Conservation (phyloP, 2,888 invertebrate species). For the Drosophila algonquin region DNA sequence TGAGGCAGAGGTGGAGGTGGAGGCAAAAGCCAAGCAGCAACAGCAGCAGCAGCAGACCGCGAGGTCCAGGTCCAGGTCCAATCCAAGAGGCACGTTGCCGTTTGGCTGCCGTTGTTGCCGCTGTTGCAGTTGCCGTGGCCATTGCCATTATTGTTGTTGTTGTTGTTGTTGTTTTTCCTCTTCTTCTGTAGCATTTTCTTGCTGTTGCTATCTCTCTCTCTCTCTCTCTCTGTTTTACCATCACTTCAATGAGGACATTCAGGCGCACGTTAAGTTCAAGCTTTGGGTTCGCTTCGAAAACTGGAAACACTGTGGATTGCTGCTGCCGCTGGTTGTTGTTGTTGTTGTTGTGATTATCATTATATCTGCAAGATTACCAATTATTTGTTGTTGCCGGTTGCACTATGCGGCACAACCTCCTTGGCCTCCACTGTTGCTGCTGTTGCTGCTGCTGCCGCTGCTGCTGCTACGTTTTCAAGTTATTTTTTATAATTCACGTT, state of each 20-base stretch:
- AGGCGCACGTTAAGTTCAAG: slow-evolving; percentile 67
- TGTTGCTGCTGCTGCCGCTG: slow-evolving; percentile 15
- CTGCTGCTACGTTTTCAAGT: slow-evolving; percentile 47
- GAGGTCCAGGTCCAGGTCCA: slow-evolving; percentile 22
- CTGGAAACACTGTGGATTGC: slow-evolving; percentile 18
- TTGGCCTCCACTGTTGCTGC: slow-evolving; percentile 30
- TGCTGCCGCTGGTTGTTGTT: slow-evolving; percentile 29
- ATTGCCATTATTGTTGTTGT: slow-evolving; percentile 1
- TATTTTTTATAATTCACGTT: slow-evolving; percentile 78
- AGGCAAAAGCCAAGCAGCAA: slow-evolving; percentile 12
- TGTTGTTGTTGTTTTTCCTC: slow-evolving; percentile 6
- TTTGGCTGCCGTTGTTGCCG: slow-evolving; percentile 26
- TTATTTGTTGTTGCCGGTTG: slow-evolving; percentile 62
- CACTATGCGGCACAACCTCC: slow-evolving; percentile 42
- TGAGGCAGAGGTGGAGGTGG: slow-evolving; percentile 15
- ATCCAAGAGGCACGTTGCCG: slow-evolving; percentile 34
- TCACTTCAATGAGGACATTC: slow-evolving; percentile 76
- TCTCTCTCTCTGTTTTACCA: slow-evolving; percentile 52
- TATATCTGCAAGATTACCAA: slow-evolving; percentile 76
- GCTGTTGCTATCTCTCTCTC: slow-evolving; percentile 16
- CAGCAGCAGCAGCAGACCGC: slow-evolving; percentile 11
- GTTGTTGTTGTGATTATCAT: slow-evolving; percentile 73
- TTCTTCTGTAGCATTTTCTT: too few relatives aligned
- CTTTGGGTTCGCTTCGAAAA: slow-evolving; percentile 10
- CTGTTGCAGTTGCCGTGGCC: slow-evolving; percentile 3